These are phyloP conservation scores for Gastrophysa polygoni DNA, from an alignment of 2,888 invertebrate genomes.

Conservation along the genomic window DNA sequence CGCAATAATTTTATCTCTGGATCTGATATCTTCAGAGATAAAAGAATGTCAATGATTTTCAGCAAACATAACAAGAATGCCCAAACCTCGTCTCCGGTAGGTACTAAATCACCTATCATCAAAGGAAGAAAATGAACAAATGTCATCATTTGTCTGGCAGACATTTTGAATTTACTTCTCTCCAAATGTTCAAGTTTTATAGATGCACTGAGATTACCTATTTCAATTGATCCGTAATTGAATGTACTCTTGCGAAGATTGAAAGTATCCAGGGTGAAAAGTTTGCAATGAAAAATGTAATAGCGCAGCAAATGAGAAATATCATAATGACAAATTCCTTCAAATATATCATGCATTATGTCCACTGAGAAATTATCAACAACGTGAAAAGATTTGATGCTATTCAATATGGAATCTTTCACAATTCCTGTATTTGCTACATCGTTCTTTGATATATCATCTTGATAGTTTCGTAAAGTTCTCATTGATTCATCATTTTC, in stretches of 20 bases:
- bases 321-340: constrained; percentile 35
- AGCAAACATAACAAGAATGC: constrained; percentile 35
- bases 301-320: constrained; percentile 35
- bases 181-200: constrained; percentile 30
- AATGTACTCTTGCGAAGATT: constrained; percentile 39
- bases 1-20: constrained; percentile 20
- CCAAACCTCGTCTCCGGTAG: constrained; percentile 39
- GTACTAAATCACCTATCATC: constrained; percentile 42
- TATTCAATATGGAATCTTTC: constrained; percentile 29
- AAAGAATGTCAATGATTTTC: constrained; percentile 39
- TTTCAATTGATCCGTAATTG: constrained; percentile 38
- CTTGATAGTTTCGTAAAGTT: constrained; percentile 33
- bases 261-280: constrained; percentile 35
- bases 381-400: constrained; percentile 39
- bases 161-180: constrained; percentile 32
- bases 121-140: constrained; percentile 38
- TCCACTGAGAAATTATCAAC: constrained; percentile 34
- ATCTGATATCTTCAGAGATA: constrained; percentile 26
- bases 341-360: constrained; percentile 38
- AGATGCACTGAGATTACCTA: constrained; percentile 33
- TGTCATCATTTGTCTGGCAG: constrained; percentile 42
- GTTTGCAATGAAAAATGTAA: constrained; percentile 30
- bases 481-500: constrained; percentile 29
- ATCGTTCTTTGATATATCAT: constrained; percentile 18
- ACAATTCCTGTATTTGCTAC: constrained; percentile 27